Evolutionary conservation across 2,113 vertebrate genomes (phyloP), one percentile per base, ranked within the genome.

Genomic region (Heteronetta atricapilla): DNA sequence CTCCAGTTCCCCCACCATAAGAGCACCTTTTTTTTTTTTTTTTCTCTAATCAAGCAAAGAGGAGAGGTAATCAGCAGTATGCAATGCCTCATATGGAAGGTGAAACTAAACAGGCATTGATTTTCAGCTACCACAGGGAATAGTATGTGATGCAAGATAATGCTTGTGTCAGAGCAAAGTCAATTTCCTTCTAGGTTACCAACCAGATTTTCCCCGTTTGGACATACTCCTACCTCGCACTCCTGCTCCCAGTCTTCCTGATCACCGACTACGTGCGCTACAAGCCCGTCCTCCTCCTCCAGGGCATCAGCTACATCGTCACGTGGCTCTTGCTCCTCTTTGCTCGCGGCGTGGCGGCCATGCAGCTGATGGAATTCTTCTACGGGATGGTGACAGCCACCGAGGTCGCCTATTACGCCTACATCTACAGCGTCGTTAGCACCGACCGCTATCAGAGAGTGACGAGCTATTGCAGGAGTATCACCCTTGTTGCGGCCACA

Each of bases 391-490:
- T 92, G 73, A 98, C 99, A 0, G 98, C 99, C 89, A 97, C 98
- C 0, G 99, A 99, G 16, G 98, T 99, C 58, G 99, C 99, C 46
- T 99, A 99, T 78, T 99, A 98, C 23, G 98, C 99, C 91, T 99
- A 99, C 96, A 99, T 99, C 83, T 99, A 99, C 98, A 99, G 99
- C 3, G 88, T 99, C 59, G 97, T 99, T 89, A 98, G 98, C 84
- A 46, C 91, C 5, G 97, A 98, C 7, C 97, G 95, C 93, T 99
- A 99, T 67, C 98, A 98, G 90, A 97, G 98, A 74, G 99, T 98
- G 86, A 99, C 99, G 1, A 97, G 99, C 46, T 99, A 98, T 89
- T 98, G 98, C 95, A 97, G 99, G 63, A 98, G 98, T 0, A 36
- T 98, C 87, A 98, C 99, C 1, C 97, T 99, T 8, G 97, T 97